Base-by-base conservation (phyloP, 2,113 vertebrate species). In the Lamprologus tigripictilis region DNA sequence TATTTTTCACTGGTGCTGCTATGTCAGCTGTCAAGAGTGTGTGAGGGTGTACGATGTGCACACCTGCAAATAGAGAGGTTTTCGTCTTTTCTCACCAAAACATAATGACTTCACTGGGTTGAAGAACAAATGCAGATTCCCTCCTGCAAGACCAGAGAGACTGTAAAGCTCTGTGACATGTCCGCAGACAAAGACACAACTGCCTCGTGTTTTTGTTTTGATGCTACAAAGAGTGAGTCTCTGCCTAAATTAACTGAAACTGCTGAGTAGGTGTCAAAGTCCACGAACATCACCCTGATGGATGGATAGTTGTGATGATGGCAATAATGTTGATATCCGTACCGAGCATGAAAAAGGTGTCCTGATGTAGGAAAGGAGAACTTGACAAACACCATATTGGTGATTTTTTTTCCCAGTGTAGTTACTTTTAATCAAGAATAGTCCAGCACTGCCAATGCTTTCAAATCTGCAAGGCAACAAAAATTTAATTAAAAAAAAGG, bases 1-100 rank as follows among this genome's bases (percentile, higher is more conserved):
- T 92, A 98, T 99, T 95, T 99, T 99, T 96, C 99, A 99, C 96
- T 99, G 99, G 99, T 99, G 99, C 96, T 99, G 99, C 96, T 99
- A 99, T 0, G 99, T 99, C 86, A 99, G 98, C 96, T 99, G 99
- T 95, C 98, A 99, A 94, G 99, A 99, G 96, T 99, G 99, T 26
- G 79, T 97, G 54, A 97, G 98, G 1, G 96, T 99, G 93, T 99
- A 99, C 2, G 98, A 99, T 0, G 98, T 99, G 80, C 99, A 99
- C 95, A 99, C 99, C 88, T 99, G 99, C 97, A 99, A 99, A 96
- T 99, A 96, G 96, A 37, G 11, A 84, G 21, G 6, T 55, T 53
- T 63, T 73, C 1, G 3, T 78, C 26, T 83, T 87, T 84, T 54
- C 23, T 86, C 81, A 84, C 80, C 88, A 89, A 92, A 92, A 90